A percentile compares a stretch with the other conserved stretches of the same genome.
These are phyloP conservation scores for Lordiphosa andalusiaca DNA, from an alignment of 2,888 invertebrate species.

Conservation along the genomic window DNA sequence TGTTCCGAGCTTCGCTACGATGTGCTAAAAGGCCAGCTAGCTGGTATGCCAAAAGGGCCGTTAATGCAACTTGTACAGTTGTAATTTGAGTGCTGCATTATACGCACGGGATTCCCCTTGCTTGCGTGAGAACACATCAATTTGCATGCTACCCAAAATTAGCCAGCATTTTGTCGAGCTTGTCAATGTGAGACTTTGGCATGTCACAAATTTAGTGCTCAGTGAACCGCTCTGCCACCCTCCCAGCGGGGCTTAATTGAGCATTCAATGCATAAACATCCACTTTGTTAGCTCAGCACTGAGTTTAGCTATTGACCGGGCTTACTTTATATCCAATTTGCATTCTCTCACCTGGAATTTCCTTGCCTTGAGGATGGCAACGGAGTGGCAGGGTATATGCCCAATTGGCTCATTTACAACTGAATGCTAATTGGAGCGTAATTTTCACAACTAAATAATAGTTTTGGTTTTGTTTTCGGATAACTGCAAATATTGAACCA, in stretches of 20 bases:
- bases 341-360: conserved; percentile 12
- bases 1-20: conserved; percentile 19
- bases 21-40: conserved; percentile 26
- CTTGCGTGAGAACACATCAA: conserved; percentile 23
- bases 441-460: conserved; percentile 3
- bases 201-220: conserved; percentile 18
- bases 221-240: conserved; percentile 14
- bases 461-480: neutral
- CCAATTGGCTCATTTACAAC: conserved; percentile 18
- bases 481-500: too few relatives aligned
- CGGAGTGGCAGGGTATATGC: too few relatives aligned
- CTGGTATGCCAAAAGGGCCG: conserved; percentile 20
- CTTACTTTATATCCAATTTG: too few relatives aligned
- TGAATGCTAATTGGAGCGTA: conserved; percentile 18
- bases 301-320: too few relatives aligned
- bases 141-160: conserved; percentile 12
- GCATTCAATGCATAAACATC: conserved; percentile 18
- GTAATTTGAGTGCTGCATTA: conserved; percentile 19
- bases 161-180: conserved; percentile 1
- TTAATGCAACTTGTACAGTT: conserved; percentile 39
- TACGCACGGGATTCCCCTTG: conserved; percentile 31
- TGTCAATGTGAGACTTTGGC: conserved; percentile 2
- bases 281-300: too few relatives aligned
- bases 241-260: conserved; percentile 25
- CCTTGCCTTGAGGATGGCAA: conserved; percentile 3